These are phyloP conservation scores for Trogon melanurus DNA, from an alignment of 2,113 vertebrate genomes.

Conservation along the genomic window DNA sequence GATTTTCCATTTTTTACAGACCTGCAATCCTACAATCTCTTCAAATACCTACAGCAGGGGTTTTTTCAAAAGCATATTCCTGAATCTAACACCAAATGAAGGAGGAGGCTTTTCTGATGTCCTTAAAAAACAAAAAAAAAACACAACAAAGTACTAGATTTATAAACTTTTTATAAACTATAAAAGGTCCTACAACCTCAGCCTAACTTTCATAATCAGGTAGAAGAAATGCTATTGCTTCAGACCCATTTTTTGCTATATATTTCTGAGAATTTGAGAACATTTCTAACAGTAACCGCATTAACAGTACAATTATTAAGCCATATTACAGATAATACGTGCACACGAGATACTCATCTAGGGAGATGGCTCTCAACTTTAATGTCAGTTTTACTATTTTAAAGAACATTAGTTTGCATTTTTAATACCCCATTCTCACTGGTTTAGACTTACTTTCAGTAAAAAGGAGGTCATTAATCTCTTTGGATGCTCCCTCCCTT, in stretches of 20 bases:
- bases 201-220: not conserved
- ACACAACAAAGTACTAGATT: not conserved
- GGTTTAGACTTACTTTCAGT: not conserved
- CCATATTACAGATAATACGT: not conserved
- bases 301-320: not conserved
- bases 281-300: not conserved
- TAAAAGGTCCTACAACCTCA: not conserved
- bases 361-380: not conserved
- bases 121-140: not conserved
- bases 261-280: not conserved
- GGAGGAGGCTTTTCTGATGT: fast-evolving
- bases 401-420: not conserved
- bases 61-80: not conserved
- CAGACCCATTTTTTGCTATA: not conserved
- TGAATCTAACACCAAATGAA: not conserved
- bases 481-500: not conserved
- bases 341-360: not conserved
- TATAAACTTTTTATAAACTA: not conserved
- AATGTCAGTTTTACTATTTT: not conserved
- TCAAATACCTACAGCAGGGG: not conserved
- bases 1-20: not conserved
- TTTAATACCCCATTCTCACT: not conserved
- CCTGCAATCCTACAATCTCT: not conserved
- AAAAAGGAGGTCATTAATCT: not conserved
- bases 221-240: not conserved